Percentiles rank a stretch among this genome's conserved stretches.
phyloP scores from a whole-genome alignment of 2,113 vertebrate genomes.

The Polyodon spathula region DNA sequence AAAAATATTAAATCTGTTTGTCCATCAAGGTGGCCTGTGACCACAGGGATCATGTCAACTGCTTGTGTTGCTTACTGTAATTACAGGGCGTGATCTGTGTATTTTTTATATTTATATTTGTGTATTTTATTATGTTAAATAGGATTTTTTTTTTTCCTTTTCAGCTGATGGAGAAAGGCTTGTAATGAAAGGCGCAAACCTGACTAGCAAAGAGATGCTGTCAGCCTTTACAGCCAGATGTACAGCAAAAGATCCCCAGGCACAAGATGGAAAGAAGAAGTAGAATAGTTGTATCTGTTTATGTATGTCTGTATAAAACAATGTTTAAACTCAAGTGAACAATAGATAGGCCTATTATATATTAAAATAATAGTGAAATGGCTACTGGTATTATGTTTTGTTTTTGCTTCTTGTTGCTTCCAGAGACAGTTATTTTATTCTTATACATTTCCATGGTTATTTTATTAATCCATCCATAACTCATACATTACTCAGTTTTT shows the following conservation, averaged over 20 bases:
- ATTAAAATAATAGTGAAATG: too few species aligned
- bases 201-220: slow-evolving; percentile 67
- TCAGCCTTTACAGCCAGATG: slow-evolving; percentile 56
- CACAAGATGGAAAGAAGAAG: slow-evolving; percentile 47
- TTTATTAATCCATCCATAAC: too few species aligned
- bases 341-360: too few species aligned
- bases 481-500: too few species aligned
- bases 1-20: too few species aligned
- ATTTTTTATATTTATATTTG: slow-evolving; percentile 9
- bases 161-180: slow-evolving; percentile 72
- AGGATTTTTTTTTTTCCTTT: slow-evolving; percentile 24
- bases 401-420: too few species aligned
- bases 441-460: too few species aligned
- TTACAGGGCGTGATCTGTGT: not conserved
- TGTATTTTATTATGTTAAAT: not conserved
- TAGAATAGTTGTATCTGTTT: slow-evolving; percentile 16
- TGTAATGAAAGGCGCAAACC: slow-evolving; percentile 67
- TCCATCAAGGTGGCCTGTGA: too few species aligned
- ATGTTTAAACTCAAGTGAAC: not conserved
- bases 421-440: too few species aligned
- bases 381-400: too few species aligned
- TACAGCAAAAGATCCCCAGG: slow-evolving; percentile 56
- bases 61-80: too few species aligned
- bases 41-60: too few species aligned
- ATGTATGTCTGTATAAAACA: slow-evolving; percentile 17